Evolutionary conservation across 1,140 invertebrate species (phyloP), one percentile per base, ranked within the genome.

Genomic region (Drosophila ambigua): DNA sequence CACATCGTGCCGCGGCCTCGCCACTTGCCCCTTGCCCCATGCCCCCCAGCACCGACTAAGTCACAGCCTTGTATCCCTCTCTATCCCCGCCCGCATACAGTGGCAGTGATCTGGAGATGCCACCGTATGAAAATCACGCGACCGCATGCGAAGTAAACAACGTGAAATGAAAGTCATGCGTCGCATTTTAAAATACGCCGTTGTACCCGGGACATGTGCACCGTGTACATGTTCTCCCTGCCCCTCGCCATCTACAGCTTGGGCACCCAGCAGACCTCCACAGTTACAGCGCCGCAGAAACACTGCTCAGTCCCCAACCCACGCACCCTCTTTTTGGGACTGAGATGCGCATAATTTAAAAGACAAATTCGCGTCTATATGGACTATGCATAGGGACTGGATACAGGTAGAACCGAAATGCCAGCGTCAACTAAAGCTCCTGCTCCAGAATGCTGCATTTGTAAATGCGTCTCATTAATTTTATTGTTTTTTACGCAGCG

Each of bases 81-180:
- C 35, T 15, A 26, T 50, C 15, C 23, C 11, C 39, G 35, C 6
- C 5, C 2, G 8, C 9, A 4, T 7, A 2, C 28, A 15, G 8
- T 2, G 15, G 43, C 54, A 41, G 16, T 55, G 49, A 48, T 53
- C 65, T 43, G 41, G 52, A 59, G 59, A 57, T 71, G 74, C 60
- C 63, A 46, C 60, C 63, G 76, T 79, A 72, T 73, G 80, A 81
- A 85, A 85, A 85, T 85, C 81, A 85, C 82, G 81, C 81, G 79
- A 77, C 69, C 79, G 79, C 79, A 82, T 82, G 79, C 79, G 73
- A 85, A 85, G 81, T 85, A 85, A 85, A 85, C 82, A 85, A 85
- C 81, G 82, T 81, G 77, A 85, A 85, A 85, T 85, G 81, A 85
- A 85, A 85, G 82, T 85, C 81, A 85, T 85, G 81, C 81, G 73